Conservation (phyloP, 2,113 vertebrate species). For the Andinoacara biseriatus region DNA sequence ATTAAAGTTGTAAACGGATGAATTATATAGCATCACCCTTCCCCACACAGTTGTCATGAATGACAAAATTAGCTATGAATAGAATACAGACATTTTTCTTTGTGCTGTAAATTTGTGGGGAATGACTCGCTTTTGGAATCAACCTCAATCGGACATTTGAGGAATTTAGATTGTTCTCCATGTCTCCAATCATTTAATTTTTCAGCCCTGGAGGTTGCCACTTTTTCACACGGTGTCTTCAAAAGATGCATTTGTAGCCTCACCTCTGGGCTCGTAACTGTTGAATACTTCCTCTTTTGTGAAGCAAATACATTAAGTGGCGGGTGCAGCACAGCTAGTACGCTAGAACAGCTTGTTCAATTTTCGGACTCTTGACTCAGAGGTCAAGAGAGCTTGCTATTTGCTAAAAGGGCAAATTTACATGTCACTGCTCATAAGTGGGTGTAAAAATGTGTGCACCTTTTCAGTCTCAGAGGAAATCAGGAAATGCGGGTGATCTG, state of each 20-base stretch:
- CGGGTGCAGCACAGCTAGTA: background rate
- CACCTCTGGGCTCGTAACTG: background rate
- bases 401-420: background rate
- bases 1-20: background rate
- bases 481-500: background rate
- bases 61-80: background rate
- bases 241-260: background rate
- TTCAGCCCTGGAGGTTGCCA: background rate
- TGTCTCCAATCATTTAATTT: background rate
- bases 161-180: background rate
- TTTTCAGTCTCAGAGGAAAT: constrained; percentile 3
- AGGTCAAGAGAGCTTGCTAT: background rate
- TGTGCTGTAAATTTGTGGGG: background rate
- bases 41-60: background rate
- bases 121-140: background rate
- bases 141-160: background rate
- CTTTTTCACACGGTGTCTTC: background rate
- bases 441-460: background rate
- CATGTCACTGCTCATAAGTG: background rate
- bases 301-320: constrained; percentile 1
- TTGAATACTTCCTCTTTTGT: background rate
- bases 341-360: background rate
- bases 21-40: background rate
- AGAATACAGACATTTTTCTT: no score
- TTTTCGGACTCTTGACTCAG: constrained; percentile 1